Percentiles rank a stretch among this genome's conserved stretches.
These are phyloP conservation scores for Helogale parvula DNA, from an alignment of 2,113 vertebrate species.

Conservation along the genomic window DNA sequence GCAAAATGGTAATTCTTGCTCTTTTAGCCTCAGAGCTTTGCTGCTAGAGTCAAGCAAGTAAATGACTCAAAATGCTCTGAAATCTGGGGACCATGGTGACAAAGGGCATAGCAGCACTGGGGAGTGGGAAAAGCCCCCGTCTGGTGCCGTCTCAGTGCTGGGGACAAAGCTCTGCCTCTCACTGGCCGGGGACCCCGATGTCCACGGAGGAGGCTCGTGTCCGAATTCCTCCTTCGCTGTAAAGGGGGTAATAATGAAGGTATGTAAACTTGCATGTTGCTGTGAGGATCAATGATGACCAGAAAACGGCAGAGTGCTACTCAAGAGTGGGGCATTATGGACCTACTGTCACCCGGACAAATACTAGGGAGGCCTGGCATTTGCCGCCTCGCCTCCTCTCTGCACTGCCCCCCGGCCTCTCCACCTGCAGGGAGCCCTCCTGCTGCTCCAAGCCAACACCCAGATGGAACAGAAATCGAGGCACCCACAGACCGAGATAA, in stretches of 20 bases:
- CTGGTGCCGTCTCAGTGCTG: too few relatives aligned
- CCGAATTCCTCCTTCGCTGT: neutral
- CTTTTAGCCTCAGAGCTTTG: neutral
- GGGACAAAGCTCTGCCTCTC: neutral
- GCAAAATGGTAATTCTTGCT: neutral
- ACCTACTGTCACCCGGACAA: fast-evolving
- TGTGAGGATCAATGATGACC: neutral
- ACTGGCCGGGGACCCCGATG: neutral
- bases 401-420: neutral
- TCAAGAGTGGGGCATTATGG: fast-evolving
- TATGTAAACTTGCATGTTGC: fast-evolving
- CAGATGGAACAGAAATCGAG: neutral
- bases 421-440: neutral
- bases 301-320: neutral
- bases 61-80: neutral
- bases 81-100: fast-evolving
- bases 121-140: fast-evolving
- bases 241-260: neutral
- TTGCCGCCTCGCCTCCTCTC: neutral
- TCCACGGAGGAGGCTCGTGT: neutral
- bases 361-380: fast-evolving
- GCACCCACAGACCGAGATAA: neutral
- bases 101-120: fast-evolving
- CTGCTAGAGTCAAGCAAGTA: neutral
- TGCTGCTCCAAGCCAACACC: neutral